phyloP scores from a whole-genome alignment of 2,888 invertebrate species.

The Ceramica pisi region DNA sequence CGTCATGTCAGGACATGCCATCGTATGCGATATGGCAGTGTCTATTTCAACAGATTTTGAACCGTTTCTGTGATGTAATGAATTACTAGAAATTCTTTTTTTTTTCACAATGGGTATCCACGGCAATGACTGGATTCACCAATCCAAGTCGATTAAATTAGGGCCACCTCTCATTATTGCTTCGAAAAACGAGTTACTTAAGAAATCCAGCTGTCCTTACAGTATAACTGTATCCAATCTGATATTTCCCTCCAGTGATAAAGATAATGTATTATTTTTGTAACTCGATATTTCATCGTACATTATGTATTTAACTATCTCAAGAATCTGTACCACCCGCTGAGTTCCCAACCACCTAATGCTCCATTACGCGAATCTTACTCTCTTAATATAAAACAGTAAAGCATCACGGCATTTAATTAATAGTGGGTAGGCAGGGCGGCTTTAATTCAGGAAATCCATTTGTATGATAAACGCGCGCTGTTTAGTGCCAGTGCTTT shows the following conservation, averaged over 20 bases:
- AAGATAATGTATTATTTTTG: too few species aligned
- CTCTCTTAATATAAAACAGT: slow-evolving; percentile 53
- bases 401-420: slow-evolving; percentile 65
- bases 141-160: too few species aligned
- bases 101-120: too few species aligned
- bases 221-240: background rate
- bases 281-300: slow-evolving; percentile 2
- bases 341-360: background rate
- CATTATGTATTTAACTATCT: slow-evolving; percentile 7
- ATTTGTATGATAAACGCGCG: slow-evolving; percentile 80
- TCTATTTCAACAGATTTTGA: too few species aligned
- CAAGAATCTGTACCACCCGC: slow-evolving; percentile 1
- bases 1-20: background rate
- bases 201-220: background rate
- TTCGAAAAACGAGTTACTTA: too few species aligned
- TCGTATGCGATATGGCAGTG: background rate
- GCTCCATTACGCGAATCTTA: slow-evolving; percentile 15
- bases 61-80: too few species aligned
- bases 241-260: too few species aligned
- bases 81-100: too few species aligned
- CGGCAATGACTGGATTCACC: too few species aligned
- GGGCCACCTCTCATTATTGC: too few species aligned
- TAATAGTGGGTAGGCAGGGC: slow-evolving; percentile 63
- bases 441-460: slow-evolving; percentile 77
- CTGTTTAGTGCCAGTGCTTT: slow-evolving; percentile 66